Evolutionary conservation across 2,113 vertebrate genomes (phyloP), one percentile per base, ranked within the genome.

Genomic region (Hiodon tergisus): DNA sequence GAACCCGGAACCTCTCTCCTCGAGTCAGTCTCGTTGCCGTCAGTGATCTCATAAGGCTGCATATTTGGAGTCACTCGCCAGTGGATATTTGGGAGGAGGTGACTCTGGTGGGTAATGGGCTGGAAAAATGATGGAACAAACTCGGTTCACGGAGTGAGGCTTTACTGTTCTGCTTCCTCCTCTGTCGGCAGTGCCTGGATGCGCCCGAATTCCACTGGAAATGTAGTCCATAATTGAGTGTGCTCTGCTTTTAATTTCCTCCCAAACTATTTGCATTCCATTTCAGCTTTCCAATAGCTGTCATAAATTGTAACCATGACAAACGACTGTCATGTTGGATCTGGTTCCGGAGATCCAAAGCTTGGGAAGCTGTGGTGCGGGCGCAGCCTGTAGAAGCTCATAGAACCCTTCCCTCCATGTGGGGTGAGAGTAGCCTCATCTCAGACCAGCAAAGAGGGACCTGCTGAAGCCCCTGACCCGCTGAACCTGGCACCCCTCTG

Each of bases 281-380:
- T 16, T 63, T 52, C 6, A 53, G n/a, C 6, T 10, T 73, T 62
- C 13, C 51, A 73, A 61, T 71, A 6, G 48, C 52, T 69, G 52
- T 55, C 16, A 55, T 55, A 70, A 70, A 70, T 70, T 16, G 47
- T 70, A 55, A 17, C 53, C 69, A 9, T 46, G 17, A 70, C n/a
- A 54, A 70, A 17, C 1, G 7, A 0, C 31, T 57, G 54, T 54
- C 53, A 53, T 46, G 17, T 6, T 9, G 9, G 7, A 3, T 3
- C 58, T 59, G 58, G 4, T 59, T 59, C 14, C 9, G 58, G 7
- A 59, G 58, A 14, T 8, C 1, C 31, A 31, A 70, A 17, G 10
- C 5, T 53, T 70, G 69, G 52, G 31, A 70, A 70, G 55, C 16
- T 54, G 69, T 66, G 63, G 3, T n/a, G 31, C 2, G 58, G 52